Conservation (phyloP, 2,113 vertebrate species). For the Helogale parvula region DNA sequence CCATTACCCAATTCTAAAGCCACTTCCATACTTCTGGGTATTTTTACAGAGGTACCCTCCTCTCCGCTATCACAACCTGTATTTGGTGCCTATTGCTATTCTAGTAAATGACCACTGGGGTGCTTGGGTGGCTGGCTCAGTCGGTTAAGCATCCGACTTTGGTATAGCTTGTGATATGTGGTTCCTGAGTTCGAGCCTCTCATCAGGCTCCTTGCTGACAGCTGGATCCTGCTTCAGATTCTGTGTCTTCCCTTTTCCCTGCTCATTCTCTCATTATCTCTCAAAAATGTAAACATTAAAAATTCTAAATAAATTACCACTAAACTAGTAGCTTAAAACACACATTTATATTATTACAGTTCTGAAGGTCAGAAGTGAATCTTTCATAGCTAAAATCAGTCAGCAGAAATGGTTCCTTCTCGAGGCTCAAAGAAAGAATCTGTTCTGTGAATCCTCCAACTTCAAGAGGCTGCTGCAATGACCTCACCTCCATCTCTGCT, state of each 20-base stretch:
- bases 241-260: no score
- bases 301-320: background rate
- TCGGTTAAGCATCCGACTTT: no score
- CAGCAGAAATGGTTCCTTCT: background rate
- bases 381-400: background rate
- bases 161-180: no score
- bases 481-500: fast-evolving
- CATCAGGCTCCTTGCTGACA: no score
- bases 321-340: background rate
- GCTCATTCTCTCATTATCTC: no score
- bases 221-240: no score
- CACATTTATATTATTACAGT: background rate
- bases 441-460: background rate
- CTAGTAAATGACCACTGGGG: background rate
- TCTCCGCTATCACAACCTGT: background rate
- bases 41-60: background rate
- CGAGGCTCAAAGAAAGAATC: background rate
- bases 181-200: no score
- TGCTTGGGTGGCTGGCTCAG: no score
- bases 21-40: background rate
- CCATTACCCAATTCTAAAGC: background rate
- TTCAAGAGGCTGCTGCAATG: background rate
- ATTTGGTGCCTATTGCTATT: background rate
- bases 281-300: no score
- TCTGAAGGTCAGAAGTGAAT: background rate